Evolutionary conservation across 2,113 vertebrate species (phyloP).

Genomic region (Nyctibius bracteatus): DNA sequence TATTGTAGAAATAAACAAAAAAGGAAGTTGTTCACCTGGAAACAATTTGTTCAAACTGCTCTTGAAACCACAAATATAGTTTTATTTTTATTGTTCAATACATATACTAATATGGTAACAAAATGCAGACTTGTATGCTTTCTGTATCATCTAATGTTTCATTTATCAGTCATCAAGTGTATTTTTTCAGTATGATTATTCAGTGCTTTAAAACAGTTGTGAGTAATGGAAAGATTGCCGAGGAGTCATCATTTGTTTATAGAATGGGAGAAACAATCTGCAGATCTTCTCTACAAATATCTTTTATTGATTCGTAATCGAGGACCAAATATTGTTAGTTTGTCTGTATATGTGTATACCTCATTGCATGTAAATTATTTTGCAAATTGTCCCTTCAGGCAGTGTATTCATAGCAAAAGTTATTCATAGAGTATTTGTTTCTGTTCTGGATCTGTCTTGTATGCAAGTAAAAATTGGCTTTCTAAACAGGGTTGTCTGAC

Average conservation of each 20-base stretch:
- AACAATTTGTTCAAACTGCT: neutral
- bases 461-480: neutral
- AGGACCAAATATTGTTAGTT: neutral
- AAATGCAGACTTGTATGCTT: neutral
- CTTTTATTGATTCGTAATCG: neutral
- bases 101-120: neutral
- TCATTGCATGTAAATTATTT: neutral
- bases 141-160: neutral
- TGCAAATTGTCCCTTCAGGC: neutral
- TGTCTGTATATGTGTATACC: neutral
- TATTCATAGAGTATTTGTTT: neutral
- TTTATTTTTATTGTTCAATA: neutral
- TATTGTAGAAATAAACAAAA: neutral
- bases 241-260: slow-evolving; percentile 13
- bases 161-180: neutral
- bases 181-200: slow-evolving; percentile 9
- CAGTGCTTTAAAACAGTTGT: slow-evolving; percentile 27
- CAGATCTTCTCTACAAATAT: neutral
- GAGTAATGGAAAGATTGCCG: neutral
- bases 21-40: neutral
- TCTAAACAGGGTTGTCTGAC: neutral
- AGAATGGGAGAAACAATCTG: neutral
- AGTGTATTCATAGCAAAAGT: neutral
- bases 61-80: neutral
- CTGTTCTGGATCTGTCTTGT: neutral